These are phyloP conservation scores for Erpobdella octoculata DNA, from an alignment of 2,888 invertebrate genomes.

Conservation along the genomic window DNA sequence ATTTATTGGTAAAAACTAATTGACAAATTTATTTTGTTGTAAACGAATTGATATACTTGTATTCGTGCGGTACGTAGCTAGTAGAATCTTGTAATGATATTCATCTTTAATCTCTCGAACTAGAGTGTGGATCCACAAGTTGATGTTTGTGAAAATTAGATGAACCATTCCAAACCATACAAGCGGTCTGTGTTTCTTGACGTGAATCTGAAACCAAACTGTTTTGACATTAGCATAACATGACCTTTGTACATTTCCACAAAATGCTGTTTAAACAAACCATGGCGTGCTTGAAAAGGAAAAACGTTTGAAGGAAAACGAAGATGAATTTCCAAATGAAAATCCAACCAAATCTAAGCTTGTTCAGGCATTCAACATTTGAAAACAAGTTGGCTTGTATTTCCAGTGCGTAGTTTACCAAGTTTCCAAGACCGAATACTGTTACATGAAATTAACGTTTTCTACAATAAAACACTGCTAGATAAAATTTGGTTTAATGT, in stretches of 20 bases:
- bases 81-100: background rate
- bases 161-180: slow-evolving; percentile 96
- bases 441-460: background rate
- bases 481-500: no score
- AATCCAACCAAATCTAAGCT: slow-evolving; percentile 26
- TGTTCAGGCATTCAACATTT: background rate
- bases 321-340: slow-evolving; percentile 76
- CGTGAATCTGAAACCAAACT: slow-evolving; percentile 25
- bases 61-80: background rate
- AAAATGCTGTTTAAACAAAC: slow-evolving; percentile 7
- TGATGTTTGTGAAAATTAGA: slow-evolving; percentile 92
- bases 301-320: slow-evolving; percentile 97
- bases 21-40: background rate
- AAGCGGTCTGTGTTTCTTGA: slow-evolving; percentile 77
- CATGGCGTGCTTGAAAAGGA: slow-evolving; percentile 69
- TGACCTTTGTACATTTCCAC: background rate
- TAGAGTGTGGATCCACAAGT: slow-evolving; percentile 83
- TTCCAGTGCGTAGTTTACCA: slow-evolving; percentile 59
- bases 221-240: background rate
- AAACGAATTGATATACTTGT: background rate
- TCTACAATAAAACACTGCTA: background rate
- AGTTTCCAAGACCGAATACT: slow-evolving; percentile 92
- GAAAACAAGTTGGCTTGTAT: slow-evolving; percentile 26
- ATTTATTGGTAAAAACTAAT: background rate
- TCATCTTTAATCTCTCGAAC: slow-evolving; percentile 31